These are phyloP conservation scores for cattle (Bos taurus) DNA, from an alignment of 2,113 vertebrate species.

Conservation along the genomic window ARS-UCD2.0 NC_037329.1:8669001-8669500, in stretches of 20 bases:
- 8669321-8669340: background rate
- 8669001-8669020: background rate
- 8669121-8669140: background rate
- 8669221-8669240: too few species aligned
- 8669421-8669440: background rate
- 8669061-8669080: background rate
- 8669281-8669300: background rate
- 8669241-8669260: background rate
- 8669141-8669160: accelerated
- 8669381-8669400: background rate
- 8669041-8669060: background rate
- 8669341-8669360: background rate
- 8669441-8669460: background rate
- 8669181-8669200: background rate
- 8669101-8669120: background rate
- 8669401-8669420: background rate
- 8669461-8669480: background rate
- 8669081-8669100: background rate
- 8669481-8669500: background rate
- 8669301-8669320: background rate
- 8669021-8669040: background rate
- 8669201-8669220: background rate
- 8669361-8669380: background rate
- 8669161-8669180: background rate
- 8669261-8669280: background rate